phyloP scores from a whole-genome alignment of 2,888 invertebrate genomes.

The Neoitamus cyanurus region DNA sequence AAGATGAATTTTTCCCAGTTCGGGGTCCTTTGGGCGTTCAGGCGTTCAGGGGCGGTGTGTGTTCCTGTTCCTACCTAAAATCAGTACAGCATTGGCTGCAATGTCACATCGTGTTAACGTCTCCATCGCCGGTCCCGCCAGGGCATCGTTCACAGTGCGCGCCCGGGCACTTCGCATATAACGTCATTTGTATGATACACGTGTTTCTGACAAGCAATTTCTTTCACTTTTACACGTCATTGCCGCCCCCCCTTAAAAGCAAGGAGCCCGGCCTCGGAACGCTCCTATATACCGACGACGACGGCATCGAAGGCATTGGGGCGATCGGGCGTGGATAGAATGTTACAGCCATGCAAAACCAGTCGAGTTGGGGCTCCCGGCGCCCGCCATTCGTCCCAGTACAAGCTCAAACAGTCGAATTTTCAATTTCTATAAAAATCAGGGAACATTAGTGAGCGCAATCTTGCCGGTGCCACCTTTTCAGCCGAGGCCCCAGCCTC shows the following conservation, averaged over 20 bases:
- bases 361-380: not conserved
- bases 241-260: slow-evolving; percentile 6
- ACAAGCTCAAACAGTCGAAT: slow-evolving; percentile 13
- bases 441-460: slow-evolving; percentile 23
- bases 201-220: slow-evolving; percentile 46
- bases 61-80: not conserved
- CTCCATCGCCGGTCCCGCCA: not conserved
- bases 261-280: not conserved
- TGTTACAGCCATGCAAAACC: not conserved
- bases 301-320: not conserved
- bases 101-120: slow-evolving; percentile 40
- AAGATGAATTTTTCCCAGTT: slow-evolving; percentile 32
- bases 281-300: too few relatives aligned
- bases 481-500: not conserved
- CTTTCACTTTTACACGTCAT: slow-evolving; percentile 44
- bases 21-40: not conserved
- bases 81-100: slow-evolving; percentile 22
- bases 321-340: not conserved
- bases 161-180: slow-evolving; percentile 16
- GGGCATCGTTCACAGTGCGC: not conserved
- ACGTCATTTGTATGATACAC: slow-evolving; percentile 42
- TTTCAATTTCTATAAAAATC: slow-evolving; percentile 41
- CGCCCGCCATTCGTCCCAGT: not conserved
- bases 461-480: not conserved
- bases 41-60: not conserved